These are phyloP conservation scores for Sebastes minor DNA, from an alignment of 2,797 vertebrate genomes.

Conservation along the genomic window DNA sequence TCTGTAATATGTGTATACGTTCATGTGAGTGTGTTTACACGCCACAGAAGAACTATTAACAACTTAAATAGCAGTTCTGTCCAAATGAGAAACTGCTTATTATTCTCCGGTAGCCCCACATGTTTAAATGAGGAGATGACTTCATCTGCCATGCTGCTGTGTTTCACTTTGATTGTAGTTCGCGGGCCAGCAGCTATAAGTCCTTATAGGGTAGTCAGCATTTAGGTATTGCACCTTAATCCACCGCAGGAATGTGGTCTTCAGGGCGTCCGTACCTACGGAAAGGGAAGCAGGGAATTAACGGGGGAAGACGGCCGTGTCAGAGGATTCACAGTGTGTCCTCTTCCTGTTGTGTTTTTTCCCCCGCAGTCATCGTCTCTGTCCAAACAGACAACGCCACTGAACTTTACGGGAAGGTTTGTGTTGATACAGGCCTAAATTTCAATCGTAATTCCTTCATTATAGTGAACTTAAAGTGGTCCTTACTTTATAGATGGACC, in stretches of 20 bases:
- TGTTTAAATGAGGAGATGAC: constrained; percentile 52
- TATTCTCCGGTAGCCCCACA: neutral
- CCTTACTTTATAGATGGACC: neutral
- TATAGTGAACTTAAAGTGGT: neutral
- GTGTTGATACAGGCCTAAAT: neutral
- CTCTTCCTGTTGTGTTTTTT: constrained; percentile 5
- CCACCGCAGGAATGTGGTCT: constrained; percentile 58
- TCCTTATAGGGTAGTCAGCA: constrained; percentile 68
- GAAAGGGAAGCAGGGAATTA: constrained; percentile 46
- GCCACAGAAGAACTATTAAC: neutral
- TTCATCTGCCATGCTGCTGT: constrained; percentile 20
- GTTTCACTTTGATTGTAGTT: constrained; percentile 44
- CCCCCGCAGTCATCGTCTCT: neutral
- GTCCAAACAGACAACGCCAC: neutral
- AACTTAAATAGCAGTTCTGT: neutral
- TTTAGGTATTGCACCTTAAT: constrained; percentile 71
- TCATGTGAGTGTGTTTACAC: neutral
- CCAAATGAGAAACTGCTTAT: neutral
- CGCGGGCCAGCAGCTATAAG: constrained; percentile 16
- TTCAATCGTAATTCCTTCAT: neutral
- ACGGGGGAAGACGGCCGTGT: constrained; percentile 20
- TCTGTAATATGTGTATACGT: neutral
- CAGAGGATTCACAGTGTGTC: neutral
- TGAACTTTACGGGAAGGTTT: neutral
- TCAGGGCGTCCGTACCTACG: constrained; percentile 24